These are phyloP conservation scores for Cichlasoma orientale DNA, from an alignment of 2,797 vertebrate species.

Conservation along the genomic window DNA sequence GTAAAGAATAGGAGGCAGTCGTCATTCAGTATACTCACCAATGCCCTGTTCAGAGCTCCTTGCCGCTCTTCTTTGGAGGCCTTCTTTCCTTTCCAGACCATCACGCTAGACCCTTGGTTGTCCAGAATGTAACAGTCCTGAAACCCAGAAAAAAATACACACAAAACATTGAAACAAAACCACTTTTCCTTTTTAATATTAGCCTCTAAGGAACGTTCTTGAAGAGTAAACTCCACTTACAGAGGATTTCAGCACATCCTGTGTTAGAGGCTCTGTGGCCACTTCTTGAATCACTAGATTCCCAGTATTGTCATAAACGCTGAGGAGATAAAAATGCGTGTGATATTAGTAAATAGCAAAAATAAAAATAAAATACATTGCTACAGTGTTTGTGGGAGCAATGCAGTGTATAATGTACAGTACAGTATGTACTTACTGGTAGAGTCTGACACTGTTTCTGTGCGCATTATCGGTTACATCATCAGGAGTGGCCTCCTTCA, in stretches of 20 bases:
- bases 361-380: background rate
- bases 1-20: background rate
- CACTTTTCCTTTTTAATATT: background rate
- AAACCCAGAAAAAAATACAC: background rate
- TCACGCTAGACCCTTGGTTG: slow-evolving; percentile 85
- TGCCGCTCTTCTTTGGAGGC: slow-evolving; percentile 84
- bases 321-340: slow-evolving; percentile 47
- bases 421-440: slow-evolving; percentile 79
- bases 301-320: slow-evolving; percentile 85
- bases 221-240: slow-evolving; percentile 67
- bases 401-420: background rate
- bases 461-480: slow-evolving; percentile 70
- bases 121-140: slow-evolving; percentile 92
- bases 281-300: slow-evolving; percentile 89
- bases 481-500: slow-evolving; percentile 75
- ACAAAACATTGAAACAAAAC: background rate
- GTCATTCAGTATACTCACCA: slow-evolving; percentile 76
- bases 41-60: slow-evolving; percentile 85
- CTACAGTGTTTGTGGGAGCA: background rate
- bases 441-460: slow-evolving; percentile 82
- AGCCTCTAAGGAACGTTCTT: background rate
- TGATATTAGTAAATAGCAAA: background rate
- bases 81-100: slow-evolving; percentile 90
- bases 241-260: slow-evolving; percentile 86
- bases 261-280: slow-evolving; percentile 87